Base-by-base conservation (phyloP, 2,113 vertebrate genomes). In the Epinephelus fuscoguttatus region DNA sequence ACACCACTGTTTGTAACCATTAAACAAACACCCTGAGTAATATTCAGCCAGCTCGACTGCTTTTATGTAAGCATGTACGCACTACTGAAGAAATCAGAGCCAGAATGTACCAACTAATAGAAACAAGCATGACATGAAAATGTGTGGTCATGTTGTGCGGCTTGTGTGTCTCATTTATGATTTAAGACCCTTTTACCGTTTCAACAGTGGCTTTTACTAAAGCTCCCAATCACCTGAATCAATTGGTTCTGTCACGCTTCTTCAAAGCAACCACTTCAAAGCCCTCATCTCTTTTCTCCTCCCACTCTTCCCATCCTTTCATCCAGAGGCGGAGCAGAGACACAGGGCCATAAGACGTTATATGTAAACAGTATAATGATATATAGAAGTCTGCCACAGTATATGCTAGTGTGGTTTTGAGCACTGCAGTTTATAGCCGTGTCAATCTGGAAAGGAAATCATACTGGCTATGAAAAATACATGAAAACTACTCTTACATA, bases 231-330 rank as follows among this genome's bases (percentile, higher is more conserved):
- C 81, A 87, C 84, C 85, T 84, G 61, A 90, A 85, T 91, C 86
- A 81, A 83, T 86, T 81, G 78, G 66, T 83, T 90, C 81, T 86
- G 86, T 83, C 67, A 30, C 50, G 70, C 75, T 83, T 78, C 75
- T 88, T 93, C 87, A 86, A 88, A 86, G 77, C 68, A 47, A 8
- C 50, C 60, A 74, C 88, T 81, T 89, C 80, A 90, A 78, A 90
- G 79, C 82, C 15, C 72, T 86, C 56, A 12, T 87, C 47, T 70
- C 62, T 57, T 67, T 52, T 40, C 88, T 79, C 91, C 85, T 88
- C 92, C 93, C 92, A 93, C 88, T 92, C 93, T 88, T 91, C 89
- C 85, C 89, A 89, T 92, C 40, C 55, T 49, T 70, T 77, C 67
- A 71, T 77, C 67, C 52, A 61, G 33, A 81, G 78, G 70, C 25